Conservation (phyloP, 2,888 invertebrate genomes). For the Melitaea athalia region DNA sequence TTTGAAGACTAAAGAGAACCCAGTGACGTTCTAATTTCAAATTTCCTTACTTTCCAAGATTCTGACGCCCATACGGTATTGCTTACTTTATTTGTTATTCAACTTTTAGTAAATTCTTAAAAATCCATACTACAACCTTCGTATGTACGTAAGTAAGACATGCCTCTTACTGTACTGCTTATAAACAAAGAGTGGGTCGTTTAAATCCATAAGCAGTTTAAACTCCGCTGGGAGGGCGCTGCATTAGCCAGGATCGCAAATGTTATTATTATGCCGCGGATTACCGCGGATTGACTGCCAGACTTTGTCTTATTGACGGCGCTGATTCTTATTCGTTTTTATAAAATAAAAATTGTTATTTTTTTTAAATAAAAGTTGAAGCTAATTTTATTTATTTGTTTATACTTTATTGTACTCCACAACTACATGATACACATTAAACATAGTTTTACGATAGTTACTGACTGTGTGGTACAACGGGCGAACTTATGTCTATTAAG, state of each 20-base stretch:
- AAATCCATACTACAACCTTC: background rate
- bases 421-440: too few species aligned
- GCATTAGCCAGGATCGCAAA: conserved; percentile 71
- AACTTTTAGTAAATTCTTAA: too few species aligned
- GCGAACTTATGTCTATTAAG: too few species aligned
- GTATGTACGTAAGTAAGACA: conserved; percentile 10
- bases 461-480: too few species aligned
- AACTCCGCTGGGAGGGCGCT: conserved; percentile 61
- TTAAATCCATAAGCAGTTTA: conserved; percentile 72
- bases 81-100: too few species aligned
- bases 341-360: background rate
- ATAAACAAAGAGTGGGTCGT: conserved; percentile 53
- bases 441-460: too few species aligned
- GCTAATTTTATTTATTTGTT: background rate
- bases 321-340: conserved; percentile 12
- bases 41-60: too few species aligned
- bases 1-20: too few species aligned
- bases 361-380: background rate
- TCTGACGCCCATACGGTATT: too few species aligned
- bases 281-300: conserved; percentile 48
- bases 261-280: conserved; percentile 67
- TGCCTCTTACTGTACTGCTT: conserved; percentile 24
- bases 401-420: too few species aligned
- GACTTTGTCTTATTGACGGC: conserved; percentile 27
- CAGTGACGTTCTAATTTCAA: too few species aligned